Conservation (phyloP, 2,888 invertebrate genomes). For the Petrolisthes cinctipes region DNA sequence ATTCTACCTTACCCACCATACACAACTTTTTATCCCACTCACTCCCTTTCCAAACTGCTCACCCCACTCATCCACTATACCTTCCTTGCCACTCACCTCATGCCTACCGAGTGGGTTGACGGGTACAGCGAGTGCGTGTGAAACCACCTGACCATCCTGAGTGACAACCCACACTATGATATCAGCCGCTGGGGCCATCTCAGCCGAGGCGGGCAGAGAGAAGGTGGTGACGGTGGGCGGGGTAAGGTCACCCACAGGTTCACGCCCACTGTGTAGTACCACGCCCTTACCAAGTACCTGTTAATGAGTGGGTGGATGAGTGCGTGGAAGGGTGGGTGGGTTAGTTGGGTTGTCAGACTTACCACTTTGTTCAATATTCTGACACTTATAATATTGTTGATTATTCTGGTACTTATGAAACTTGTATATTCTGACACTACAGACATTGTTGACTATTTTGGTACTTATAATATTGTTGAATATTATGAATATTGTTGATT, state of each 20-base stretch:
- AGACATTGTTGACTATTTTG: too few relatives aligned
- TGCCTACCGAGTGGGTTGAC: slow-evolving; percentile 73
- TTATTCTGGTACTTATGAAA: too few relatives aligned
- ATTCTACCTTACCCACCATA: neutral
- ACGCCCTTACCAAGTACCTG: slow-evolving; percentile 73
- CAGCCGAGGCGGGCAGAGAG: slow-evolving; percentile 72
- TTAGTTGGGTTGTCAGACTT: neutral
- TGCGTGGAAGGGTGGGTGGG: neutral
- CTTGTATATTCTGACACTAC: too few relatives aligned
- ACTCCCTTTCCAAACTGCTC: neutral
- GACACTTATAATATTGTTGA: too few relatives aligned
- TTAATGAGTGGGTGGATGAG: neutral
- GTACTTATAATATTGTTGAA: too few relatives aligned
- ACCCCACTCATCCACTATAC: neutral
- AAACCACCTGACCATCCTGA: slow-evolving; percentile 71
- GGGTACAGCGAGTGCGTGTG: slow-evolving; percentile 73
- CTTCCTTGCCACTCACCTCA: slow-evolving; percentile 68
- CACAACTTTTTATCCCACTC: neutral
- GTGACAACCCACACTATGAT: slow-evolving; percentile 73
- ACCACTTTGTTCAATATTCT: too few relatives aligned
- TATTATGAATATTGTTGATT: too few relatives aligned
- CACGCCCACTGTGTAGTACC: slow-evolving; percentile 70
- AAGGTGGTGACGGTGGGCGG: slow-evolving; percentile 70
- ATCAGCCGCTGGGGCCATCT: slow-evolving; percentile 72
- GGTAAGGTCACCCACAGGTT: slow-evolving; percentile 65